phyloP scores from a whole-genome alignment of 2,113 vertebrate genomes.

The Neolamprologus ventralis region DNA sequence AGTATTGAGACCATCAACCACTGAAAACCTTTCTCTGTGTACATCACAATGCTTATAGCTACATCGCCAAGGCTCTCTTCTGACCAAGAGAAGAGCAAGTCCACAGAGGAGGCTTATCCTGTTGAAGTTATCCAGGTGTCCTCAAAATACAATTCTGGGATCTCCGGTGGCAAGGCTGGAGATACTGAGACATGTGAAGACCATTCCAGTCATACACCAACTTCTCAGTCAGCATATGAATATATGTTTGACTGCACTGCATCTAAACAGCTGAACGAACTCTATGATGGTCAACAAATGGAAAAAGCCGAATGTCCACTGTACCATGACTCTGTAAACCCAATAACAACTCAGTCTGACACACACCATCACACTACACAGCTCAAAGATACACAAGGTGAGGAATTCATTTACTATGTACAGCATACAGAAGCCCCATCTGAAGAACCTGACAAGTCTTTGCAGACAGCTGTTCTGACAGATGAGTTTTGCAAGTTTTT shows the following conservation, averaged over 20 bases:
- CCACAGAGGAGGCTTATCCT: conserved; percentile 42
- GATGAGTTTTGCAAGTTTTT: neutral
- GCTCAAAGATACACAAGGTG: conserved; percentile 18
- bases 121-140: conserved; percentile 35
- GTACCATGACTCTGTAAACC: neutral
- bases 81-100: conserved; percentile 54
- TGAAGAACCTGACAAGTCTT: conserved; percentile 4
- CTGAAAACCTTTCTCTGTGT: conserved; percentile 76
- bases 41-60: conserved; percentile 74
- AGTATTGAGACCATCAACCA: conserved; percentile 64
- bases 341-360: neutral
- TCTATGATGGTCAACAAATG: neutral
- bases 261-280: neutral
- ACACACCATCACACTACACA: neutral
- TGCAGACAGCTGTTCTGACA: neutral
- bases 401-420: conserved; percentile 17
- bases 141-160: conserved; percentile 30
- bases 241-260: neutral
- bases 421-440: conserved; percentile 1
- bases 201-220: conserved; percentile 14
- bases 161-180: conserved; percentile 1
- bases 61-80: conserved; percentile 55
- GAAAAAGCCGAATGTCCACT: neutral
- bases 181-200: conserved; percentile 15
- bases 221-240: conserved; percentile 16